Percentiles rank a stretch among this genome's conserved stretches.
Conservation (phyloP, 2,797 vertebrate genomes). For the Phataginus tricuspis region DNA sequence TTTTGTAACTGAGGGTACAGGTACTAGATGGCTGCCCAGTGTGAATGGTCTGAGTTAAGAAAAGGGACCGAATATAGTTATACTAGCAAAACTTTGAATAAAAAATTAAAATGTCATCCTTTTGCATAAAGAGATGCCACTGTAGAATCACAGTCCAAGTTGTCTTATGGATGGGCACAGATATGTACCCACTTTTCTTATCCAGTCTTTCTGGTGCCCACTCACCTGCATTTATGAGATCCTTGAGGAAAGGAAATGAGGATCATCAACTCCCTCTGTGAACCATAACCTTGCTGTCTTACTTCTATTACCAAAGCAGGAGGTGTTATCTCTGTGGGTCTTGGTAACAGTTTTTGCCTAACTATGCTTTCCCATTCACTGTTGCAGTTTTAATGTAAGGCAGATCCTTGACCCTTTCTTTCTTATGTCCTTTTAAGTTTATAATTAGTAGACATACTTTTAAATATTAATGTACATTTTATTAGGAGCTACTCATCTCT, state of each 20-base stretch:
- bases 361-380: not conserved
- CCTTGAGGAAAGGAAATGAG: not conserved
- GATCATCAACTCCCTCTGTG: not conserved
- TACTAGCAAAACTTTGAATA: not conserved
- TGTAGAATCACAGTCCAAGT: not conserved
- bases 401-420: not conserved
- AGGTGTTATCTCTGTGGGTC: not conserved
- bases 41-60: not conserved
- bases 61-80: not conserved
- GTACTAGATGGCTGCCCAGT: not conserved
- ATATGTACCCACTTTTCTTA: not conserved
- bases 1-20: constrained; percentile 1
- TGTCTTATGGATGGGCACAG: not conserved
- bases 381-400: constrained; percentile 6
- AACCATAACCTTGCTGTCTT: not conserved
- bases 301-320: not conserved
- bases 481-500: not conserved
- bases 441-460: constrained; percentile 25
- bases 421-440: constrained; percentile 9
- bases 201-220: not conserved
- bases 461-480: constrained; percentile 35
- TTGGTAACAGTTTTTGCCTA: not conserved
- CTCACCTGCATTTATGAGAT: not conserved
- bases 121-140: not conserved
- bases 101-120: not conserved